These are phyloP conservation scores for Eulemur macaco DNA, from an alignment of 2,113 vertebrate species.

Conservation along the genomic window DNA sequence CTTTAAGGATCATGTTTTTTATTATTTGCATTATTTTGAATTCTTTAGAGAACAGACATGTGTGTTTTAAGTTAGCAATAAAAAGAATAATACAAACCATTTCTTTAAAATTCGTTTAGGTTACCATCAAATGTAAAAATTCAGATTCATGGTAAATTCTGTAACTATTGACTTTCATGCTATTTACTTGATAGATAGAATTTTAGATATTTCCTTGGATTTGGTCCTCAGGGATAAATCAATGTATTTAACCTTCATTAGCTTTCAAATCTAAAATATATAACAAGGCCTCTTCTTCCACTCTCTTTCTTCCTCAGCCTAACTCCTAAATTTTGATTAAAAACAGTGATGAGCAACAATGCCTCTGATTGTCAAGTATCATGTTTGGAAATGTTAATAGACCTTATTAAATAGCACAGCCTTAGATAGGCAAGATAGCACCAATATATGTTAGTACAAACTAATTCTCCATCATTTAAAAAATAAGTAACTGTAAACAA, in stretches of 20 bases:
- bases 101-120: slow-evolving; percentile 52
- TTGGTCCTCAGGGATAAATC: not conserved
- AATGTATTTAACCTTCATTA: slow-evolving; percentile 32
- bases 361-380: not conserved
- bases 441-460: not conserved
- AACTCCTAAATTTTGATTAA: not conserved
- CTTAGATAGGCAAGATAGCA: not conserved
- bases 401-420: not conserved
- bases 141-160: slow-evolving; percentile 13
- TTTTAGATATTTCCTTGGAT: not conserved
- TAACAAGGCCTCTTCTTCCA: not conserved
- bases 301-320: not conserved
- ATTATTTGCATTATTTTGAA: slow-evolving; percentile 29
- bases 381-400: not conserved
- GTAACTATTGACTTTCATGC: slow-evolving; percentile 15
- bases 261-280: slow-evolving; percentile 51
- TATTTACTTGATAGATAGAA: slow-evolving; percentile 35
- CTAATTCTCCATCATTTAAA: not conserved
- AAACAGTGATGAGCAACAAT: not conserved
- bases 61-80: slow-evolving; percentile 59
- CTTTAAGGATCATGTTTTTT: slow-evolving; percentile 59
- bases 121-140: slow-evolving; percentile 19
- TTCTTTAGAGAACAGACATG: not conserved
- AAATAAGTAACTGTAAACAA: not conserved
- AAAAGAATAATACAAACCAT: slow-evolving; percentile 57